phyloP scores from a whole-genome alignment of 64 coral and sea anemone genomes.

The Montipora foliosa region DNA sequence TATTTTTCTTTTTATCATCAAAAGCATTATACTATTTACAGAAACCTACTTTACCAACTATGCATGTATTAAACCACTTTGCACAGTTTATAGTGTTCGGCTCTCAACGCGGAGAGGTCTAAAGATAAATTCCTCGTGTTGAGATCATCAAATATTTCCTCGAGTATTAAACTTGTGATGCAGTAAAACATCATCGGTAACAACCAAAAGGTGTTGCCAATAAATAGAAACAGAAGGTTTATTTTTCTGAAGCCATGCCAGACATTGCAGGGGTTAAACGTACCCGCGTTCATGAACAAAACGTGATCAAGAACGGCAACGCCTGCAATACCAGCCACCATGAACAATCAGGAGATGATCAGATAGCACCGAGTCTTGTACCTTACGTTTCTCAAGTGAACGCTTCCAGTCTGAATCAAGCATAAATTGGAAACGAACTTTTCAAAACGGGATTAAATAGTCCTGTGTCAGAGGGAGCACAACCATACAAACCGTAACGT shows the following conservation, averaged over 20 bases:
- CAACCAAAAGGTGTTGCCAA: slow-evolving; percentile 6
- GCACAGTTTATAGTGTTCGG: neutral
- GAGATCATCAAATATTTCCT: neutral
- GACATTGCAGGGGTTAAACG: neutral
- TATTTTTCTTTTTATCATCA: too few species aligned
- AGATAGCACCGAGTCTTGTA: neutral
- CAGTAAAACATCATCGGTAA: slow-evolving; percentile 3
- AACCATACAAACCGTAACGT: neutral
- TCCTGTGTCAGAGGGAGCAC: neutral
- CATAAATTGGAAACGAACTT: neutral
- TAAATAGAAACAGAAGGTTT: neutral
- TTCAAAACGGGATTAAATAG: neutral
- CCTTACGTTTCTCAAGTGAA: neutral
- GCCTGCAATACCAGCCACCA: neutral
- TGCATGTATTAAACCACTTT: neutral
- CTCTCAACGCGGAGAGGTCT: neutral
- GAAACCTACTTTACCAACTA: too few species aligned
- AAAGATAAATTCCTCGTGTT: neutral
- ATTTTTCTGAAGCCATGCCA: slow-evolving; percentile 23
- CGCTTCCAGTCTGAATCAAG: neutral
- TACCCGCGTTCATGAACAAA: neutral
- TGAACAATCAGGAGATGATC: neutral
- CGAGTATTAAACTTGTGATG: neutral
- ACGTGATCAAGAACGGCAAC: neutral
- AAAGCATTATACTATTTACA: too few species aligned